Conservation (phyloP, 64 coral and sea anemone species). For the Anthopleura sola region DNA sequence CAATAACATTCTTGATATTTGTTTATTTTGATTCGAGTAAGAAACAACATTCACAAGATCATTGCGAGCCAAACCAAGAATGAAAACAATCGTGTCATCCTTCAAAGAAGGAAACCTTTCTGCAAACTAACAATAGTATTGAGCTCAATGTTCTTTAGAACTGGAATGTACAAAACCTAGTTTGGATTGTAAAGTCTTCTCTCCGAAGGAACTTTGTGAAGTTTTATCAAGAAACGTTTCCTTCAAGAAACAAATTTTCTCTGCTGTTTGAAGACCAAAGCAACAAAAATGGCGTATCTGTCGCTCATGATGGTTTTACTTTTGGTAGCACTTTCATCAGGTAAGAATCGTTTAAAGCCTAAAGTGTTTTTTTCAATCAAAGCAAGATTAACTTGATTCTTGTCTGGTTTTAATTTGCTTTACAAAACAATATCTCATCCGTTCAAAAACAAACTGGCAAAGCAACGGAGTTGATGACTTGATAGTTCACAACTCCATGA, state of each 20-base stretch:
- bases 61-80: constrained; percentile 6
- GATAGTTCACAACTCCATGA: too few relatives aligned
- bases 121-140: neutral
- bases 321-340: neutral
- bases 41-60: neutral
- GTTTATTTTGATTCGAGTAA: neutral
- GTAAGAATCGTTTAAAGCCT: neutral
- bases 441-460: neutral
- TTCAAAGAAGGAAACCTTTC: neutral
- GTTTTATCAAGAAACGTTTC: neutral
- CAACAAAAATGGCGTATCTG: neutral
- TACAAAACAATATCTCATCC: neutral
- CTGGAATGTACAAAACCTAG: neutral
- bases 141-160: neutral
- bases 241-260: neutral
- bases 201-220: neutral
- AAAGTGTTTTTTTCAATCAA: neutral
- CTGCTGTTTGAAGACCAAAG: neutral
- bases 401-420: neutral
- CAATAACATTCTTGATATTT: neutral
- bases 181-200: neutral
- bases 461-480: too few relatives aligned
- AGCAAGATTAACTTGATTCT: neutral
- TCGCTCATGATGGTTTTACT: neutral
- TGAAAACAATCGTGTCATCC: constrained; percentile 23